These are phyloP conservation scores for Amazona vittata DNA, from an alignment of 2,113 vertebrate species.

Conservation along the genomic window DNA sequence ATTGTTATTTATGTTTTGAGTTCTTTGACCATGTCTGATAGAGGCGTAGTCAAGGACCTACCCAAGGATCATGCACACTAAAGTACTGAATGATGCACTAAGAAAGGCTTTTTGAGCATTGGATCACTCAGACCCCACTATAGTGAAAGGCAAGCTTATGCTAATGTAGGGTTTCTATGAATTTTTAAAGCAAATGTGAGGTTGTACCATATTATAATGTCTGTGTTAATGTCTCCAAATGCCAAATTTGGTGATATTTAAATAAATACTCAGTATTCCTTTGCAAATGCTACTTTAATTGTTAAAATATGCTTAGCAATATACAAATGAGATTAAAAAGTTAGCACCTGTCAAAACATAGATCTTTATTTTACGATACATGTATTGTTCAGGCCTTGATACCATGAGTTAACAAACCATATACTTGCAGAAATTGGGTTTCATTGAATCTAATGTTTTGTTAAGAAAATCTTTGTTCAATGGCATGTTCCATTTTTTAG, in stretches of 20 bases:
- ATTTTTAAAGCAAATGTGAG: not conserved
- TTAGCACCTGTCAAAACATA: not conserved
- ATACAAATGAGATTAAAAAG: conserved; percentile 3
- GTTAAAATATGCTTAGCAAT: not conserved
- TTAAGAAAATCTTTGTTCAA: not conserved
- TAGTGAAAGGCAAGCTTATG: not conserved
- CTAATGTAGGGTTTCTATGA: not conserved
- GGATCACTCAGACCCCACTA: not conserved
- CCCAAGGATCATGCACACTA: not conserved
- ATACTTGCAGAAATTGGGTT: not conserved
- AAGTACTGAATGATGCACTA: not conserved
- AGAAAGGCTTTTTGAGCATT: not conserved
- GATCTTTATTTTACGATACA: not conserved
- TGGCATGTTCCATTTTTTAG: not conserved
- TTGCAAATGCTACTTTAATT: conserved; percentile 16
- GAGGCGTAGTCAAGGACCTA: not conserved
- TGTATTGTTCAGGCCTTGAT: not conserved
- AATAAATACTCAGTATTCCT: conserved; percentile 14
- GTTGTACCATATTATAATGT: not conserved
- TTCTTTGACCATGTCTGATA: not conserved
- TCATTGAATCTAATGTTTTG: not conserved
- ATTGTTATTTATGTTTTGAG: not conserved
- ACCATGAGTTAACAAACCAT: not conserved
- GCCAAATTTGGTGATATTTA: not conserved
- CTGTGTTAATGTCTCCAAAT: not conserved